phyloP scores from a whole-genome alignment of 2,797 vertebrate species.

The Mallotus villosus region DNA sequence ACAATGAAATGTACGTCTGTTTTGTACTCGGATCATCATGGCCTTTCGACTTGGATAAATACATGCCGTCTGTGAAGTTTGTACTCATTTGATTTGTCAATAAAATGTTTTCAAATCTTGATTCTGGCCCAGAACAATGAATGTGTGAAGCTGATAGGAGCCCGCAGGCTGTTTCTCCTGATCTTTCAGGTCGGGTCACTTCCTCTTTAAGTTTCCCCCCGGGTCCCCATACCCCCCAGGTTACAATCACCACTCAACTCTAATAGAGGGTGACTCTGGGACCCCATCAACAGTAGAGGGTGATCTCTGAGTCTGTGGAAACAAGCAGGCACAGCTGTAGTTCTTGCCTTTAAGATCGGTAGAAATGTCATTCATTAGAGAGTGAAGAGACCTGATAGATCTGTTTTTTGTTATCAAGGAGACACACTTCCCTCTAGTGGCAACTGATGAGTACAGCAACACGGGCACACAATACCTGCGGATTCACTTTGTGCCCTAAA shows the following conservation, averaged over 20 bases:
- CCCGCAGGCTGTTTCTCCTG: no score
- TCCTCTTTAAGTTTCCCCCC: no score
- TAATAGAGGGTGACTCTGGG: background rate
- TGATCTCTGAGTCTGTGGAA: background rate
- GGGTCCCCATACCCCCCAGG: no score
- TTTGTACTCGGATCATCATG: background rate
- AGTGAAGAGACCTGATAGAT: background rate
- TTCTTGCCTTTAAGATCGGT: background rate
- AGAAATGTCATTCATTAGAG: background rate
- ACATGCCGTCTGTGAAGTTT: constrained; percentile 1
- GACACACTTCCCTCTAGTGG: background rate
- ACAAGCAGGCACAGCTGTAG: background rate
- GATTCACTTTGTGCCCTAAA: no score
- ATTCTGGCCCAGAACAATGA: background rate
- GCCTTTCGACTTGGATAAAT: background rate
- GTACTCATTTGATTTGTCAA: constrained; percentile 9
- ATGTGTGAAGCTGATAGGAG: no score
- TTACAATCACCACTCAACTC: background rate
- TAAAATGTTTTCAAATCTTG: background rate
- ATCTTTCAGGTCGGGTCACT: no score
- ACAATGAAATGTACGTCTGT: background rate
- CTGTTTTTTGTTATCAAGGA: background rate
- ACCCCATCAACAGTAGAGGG: no score
- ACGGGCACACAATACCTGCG: no score
- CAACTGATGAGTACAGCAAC: background rate